Evolutionary conservation across 2,888 invertebrate species (phyloP).

Genomic region (Noctua pronuba): DNA sequence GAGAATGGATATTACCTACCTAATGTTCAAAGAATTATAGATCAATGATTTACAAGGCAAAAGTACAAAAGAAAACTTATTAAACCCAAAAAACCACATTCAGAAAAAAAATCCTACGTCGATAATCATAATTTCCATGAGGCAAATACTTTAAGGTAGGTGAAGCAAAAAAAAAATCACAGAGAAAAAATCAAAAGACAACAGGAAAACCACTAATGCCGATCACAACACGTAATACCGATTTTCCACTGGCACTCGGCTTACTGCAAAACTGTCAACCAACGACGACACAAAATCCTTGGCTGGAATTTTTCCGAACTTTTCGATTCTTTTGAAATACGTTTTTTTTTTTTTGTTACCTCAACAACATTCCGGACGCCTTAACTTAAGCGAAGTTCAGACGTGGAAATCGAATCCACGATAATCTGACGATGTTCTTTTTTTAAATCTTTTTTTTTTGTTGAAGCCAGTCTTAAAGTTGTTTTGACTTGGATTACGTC

Average conservation of each 20-base stretch:
- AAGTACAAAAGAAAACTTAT: neutral
- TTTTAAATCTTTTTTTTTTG: slow-evolving; percentile 28
- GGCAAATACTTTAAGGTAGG: neutral
- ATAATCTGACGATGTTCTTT: slow-evolving; percentile 52
- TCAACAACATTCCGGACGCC: slow-evolving; percentile 60
- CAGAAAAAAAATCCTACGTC: neutral
- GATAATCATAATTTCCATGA: neutral
- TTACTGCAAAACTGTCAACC: slow-evolving; percentile 78
- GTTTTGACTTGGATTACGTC: slow-evolving; percentile 20
- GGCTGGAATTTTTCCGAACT: slow-evolving; percentile 71
- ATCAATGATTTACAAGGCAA: neutral
- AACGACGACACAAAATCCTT: slow-evolving; percentile 71
- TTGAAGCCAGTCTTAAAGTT: slow-evolving; percentile 24
- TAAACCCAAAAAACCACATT: neutral
- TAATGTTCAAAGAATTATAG: neutral
- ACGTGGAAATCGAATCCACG: slow-evolving; percentile 52
- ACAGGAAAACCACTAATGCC: slow-evolving; percentile 18
- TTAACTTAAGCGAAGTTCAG: slow-evolving; percentile 58
- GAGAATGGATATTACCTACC: too few relatives aligned
- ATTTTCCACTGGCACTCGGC: slow-evolving; percentile 70
- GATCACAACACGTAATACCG: slow-evolving; percentile 68
- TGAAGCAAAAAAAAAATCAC: neutral
- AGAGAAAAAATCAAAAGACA: neutral
- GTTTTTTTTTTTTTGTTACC: slow-evolving; percentile 62
- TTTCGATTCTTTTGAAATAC: slow-evolving; percentile 68